Base-by-base conservation (phyloP, 2,888 invertebrate genomes). In the Phyto melanocephala region DNA sequence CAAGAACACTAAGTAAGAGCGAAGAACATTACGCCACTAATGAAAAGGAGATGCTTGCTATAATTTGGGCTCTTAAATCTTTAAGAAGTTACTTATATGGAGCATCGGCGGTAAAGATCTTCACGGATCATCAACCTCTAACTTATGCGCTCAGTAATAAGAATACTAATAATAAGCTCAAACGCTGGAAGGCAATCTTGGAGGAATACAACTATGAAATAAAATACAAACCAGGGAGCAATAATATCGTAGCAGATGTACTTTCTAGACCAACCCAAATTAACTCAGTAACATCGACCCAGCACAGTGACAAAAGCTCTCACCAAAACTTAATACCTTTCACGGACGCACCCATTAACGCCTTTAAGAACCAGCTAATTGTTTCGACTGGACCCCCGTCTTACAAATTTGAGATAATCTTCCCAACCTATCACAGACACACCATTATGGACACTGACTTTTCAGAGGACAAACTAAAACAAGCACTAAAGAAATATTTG, bases 81-180 rank as follows among this genome's bases (percentile, higher is more conserved):
- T 28, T 72, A 1, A 50, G 62, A 33, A 67, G 60, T 11, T 81
- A 47, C 20, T 8, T 80, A 17, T 80, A 80, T 13, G 68, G 68
- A 13, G 1, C 74, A 11, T 28, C 24, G 5, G 40, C 11, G 3
- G 1, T 50, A 17, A 50, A 22, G 2, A 50, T 28, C 28, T 28
- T 28, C 6, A 28, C 6, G 28, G 28, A 3, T 28, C 28, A 20
- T 1, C 42, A n/a, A n/a, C n/a, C n/a, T 7, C 33, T 33, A 33
- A 33, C 37, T 6, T 37, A 37, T 11, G 37, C 37, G 2, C 11
- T 37, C 2, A 11, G 37, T 2, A 37, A 11, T 37, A 37, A 37
- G 8, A 37, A 37, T 8, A 37, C 6, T 8, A 37, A 8, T 37
- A 11, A 8, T 11, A 37, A 37, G 8, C 2, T 37, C 5, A 37